Percentiles rank a stretch among this genome's conserved stretches.
Conservation (phyloP, 2,797 vertebrate species). For the Lithobates sylvaticus region DNA sequence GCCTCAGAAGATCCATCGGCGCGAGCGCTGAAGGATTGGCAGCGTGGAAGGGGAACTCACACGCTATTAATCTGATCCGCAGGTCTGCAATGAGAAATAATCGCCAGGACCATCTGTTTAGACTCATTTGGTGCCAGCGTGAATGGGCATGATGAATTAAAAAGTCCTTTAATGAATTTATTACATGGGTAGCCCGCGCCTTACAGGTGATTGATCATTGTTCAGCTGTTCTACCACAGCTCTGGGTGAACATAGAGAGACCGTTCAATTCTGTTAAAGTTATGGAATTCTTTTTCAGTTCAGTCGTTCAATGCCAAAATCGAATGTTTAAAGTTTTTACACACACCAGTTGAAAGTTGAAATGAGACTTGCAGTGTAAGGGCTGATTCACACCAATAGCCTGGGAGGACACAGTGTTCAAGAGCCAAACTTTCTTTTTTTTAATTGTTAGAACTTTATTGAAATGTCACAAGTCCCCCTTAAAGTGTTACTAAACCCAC, state of each 20-base stretch:
- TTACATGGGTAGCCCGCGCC: neutral
- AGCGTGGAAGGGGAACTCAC: slow-evolving; percentile 39
- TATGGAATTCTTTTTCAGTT: neutral
- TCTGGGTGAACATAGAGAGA: neutral
- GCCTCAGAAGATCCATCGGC: slow-evolving; percentile 32
- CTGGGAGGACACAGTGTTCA: too few relatives aligned
- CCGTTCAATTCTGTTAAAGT: neutral
- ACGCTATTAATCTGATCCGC: slow-evolving; percentile 58
- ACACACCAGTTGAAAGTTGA: too few relatives aligned
- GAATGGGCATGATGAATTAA: slow-evolving; percentile 42
- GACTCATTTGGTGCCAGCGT: slow-evolving; percentile 50
- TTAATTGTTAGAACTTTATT: too few relatives aligned
- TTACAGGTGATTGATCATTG: slow-evolving; percentile 36
- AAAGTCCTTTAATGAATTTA: slow-evolving; percentile 48
- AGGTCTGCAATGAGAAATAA: slow-evolving; percentile 50
- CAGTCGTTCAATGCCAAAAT: neutral
- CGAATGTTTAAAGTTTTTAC: too few relatives aligned
- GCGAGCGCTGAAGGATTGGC: slow-evolving; percentile 29
- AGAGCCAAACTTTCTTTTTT: too few relatives aligned
- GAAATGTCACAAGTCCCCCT: too few relatives aligned
- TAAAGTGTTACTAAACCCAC: too few relatives aligned
- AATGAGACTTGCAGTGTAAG: too few relatives aligned
- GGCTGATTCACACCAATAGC: too few relatives aligned
- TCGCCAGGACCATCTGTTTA: slow-evolving; percentile 50
- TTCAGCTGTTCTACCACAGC: neutral